phyloP scores from a whole-genome alignment of 2,888 invertebrate genomes.

The Tuberolachnus salignus region DNA sequence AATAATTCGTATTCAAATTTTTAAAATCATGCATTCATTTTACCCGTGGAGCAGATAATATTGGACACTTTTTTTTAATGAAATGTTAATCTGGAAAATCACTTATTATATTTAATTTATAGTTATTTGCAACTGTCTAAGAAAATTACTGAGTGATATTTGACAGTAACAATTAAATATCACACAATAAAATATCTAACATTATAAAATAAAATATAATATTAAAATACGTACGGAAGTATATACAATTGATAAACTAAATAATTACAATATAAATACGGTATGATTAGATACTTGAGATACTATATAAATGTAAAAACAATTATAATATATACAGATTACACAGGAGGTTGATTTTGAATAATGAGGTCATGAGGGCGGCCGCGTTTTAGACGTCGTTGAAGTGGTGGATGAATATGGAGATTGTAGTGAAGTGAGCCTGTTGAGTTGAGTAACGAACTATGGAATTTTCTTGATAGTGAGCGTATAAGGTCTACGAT shows the following conservation, averaged over 20 bases:
- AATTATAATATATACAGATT: neutral
- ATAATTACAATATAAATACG: neutral
- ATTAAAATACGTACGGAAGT: too few relatives aligned
- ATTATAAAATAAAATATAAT: too few relatives aligned
- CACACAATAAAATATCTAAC: too few relatives aligned
- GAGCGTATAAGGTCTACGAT: neutral
- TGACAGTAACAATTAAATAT: too few relatives aligned
- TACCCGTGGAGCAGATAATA: too few relatives aligned
- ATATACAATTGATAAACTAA: neutral
- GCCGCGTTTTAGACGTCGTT: slow-evolving; percentile 9
- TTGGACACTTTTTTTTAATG: too few relatives aligned
- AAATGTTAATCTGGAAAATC: too few relatives aligned
- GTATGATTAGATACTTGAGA: neutral
- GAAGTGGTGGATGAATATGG: neutral
- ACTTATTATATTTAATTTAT: too few relatives aligned
- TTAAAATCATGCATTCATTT: too few relatives aligned
- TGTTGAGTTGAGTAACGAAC: neutral
- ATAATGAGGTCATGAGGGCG: neutral
- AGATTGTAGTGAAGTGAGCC: neutral
- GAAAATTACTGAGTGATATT: too few relatives aligned
- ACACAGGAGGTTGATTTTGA: neutral
- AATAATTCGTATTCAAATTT: too few relatives aligned
- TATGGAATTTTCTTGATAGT: neutral
- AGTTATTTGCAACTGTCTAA: too few relatives aligned
- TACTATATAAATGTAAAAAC: neutral